Percentiles rank a stretch among this genome's conserved stretches.
Evolutionary conservation across 2,888 invertebrate genomes (phyloP).

Genomic region (Timema podura): DNA sequence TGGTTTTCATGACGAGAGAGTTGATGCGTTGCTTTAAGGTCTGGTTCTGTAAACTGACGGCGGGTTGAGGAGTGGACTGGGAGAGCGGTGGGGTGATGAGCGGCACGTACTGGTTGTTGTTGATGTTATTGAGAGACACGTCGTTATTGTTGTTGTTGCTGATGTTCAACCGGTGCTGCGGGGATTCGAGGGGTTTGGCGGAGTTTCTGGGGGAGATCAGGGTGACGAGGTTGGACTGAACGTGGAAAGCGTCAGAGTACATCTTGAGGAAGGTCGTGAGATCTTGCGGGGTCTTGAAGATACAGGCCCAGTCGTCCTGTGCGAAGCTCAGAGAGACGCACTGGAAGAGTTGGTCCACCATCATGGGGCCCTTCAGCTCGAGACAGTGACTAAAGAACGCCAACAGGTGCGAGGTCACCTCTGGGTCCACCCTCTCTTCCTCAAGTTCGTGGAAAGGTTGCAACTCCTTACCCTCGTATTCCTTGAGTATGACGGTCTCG

Average conservation of each 20-base stretch:
- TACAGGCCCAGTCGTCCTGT: conserved; percentile 74
- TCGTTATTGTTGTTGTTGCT: conserved; percentile 25
- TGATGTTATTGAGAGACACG: conserved; percentile 14
- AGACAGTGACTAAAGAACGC: conserved; percentile 80
- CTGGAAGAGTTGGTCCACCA: conserved; percentile 84
- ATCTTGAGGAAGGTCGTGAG: conserved; percentile 85
- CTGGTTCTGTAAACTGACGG: conserved; percentile 56
- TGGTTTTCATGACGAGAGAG: conserved; percentile 79
- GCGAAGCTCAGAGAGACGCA: conserved; percentile 67
- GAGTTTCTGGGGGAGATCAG: conserved; percentile 48
- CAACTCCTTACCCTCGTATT: conserved; percentile 62
- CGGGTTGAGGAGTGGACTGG: conserved; percentile 28
- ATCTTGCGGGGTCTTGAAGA: conserved; percentile 89
- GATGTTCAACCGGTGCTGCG: conserved; percentile 19
- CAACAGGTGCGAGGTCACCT: conserved; percentile 74
- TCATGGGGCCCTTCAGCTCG: conserved; percentile 71
- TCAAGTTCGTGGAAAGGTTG: conserved; percentile 67
- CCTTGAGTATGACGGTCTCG: conserved; percentile 73
- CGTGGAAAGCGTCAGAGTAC: conserved; percentile 91
- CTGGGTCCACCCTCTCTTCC: conserved; percentile 75
- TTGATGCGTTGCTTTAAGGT: conserved; percentile 84
- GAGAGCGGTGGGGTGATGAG: conserved; percentile 1
- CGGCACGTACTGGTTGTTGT: not conserved
- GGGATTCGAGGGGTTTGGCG: conserved; percentile 19
- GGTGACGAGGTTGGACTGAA: conserved; percentile 87